A percentile compares a stretch with the other conserved stretches of the same genome.
These are phyloP conservation scores for Eretmochelys imbricata DNA, from an alignment of 2,113 vertebrate genomes.

Conservation along the genomic window DNA sequence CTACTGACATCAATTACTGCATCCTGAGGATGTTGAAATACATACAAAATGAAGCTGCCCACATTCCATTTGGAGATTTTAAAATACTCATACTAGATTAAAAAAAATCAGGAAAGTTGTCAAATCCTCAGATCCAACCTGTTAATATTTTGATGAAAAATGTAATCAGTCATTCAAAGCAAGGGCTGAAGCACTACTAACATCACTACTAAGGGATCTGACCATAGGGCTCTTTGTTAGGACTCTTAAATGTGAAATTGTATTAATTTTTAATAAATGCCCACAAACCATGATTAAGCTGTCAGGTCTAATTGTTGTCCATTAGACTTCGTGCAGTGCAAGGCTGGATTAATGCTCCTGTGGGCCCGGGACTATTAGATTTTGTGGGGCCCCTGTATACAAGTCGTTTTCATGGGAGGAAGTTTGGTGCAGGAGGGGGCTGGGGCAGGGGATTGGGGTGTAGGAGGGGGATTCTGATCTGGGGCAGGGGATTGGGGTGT, in stretches of 20 bases:
- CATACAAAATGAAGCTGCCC: neutral
- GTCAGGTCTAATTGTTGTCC: neutral
- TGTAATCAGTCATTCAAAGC: neutral
- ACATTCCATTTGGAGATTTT: neutral
- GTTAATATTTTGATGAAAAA: neutral
- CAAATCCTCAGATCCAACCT: neutral
- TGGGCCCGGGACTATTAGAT: too few relatives aligned
- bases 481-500: too few relatives aligned
- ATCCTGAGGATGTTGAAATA: neutral
- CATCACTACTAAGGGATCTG: neutral
- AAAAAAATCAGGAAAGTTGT: neutral
- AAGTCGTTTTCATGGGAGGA: too few relatives aligned
- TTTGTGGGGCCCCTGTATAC: too few relatives aligned
- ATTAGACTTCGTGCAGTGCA: neutral
- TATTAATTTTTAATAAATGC: neutral
- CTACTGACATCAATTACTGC: neutral
- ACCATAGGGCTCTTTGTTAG: neutral
- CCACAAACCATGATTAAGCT: neutral
- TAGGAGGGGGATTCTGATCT: too few relatives aligned
- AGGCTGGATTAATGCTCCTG: too few relatives aligned
- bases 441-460: too few relatives aligned
- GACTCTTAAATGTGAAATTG: neutral
- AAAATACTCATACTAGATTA: neutral
- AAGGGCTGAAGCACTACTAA: neutral
- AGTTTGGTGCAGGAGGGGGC: too few relatives aligned